Percentiles rank a stretch among this genome's conserved stretches.
Conservation (phyloP, 2,797 vertebrate genomes). For the Holocentrus rufus region DNA sequence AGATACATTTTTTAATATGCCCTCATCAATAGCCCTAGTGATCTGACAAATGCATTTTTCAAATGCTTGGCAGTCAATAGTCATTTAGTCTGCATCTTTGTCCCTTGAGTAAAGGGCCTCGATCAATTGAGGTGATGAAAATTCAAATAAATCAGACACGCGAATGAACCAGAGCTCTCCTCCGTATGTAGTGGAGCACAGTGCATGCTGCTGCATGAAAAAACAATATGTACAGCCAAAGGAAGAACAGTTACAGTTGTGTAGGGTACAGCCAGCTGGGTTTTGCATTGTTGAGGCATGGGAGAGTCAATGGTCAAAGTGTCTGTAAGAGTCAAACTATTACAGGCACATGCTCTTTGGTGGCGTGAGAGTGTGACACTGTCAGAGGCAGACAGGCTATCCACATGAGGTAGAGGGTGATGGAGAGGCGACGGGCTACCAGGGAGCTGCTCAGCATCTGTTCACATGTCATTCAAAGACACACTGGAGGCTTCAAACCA, state of each 20-base stretch:
- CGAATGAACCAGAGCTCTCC: constrained; percentile 51
- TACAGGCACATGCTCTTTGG: constrained; percentile 32
- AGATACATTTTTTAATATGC: constrained; percentile 80
- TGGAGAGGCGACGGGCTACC: constrained; percentile 25
- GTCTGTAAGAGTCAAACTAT: constrained; percentile 15
- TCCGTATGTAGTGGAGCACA: constrained; percentile 56
- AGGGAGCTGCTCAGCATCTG: constrained; percentile 27
- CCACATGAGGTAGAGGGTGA: constrained; percentile 24
- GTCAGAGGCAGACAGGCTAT: constrained; percentile 40
- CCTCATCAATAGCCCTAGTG: constrained; percentile 78
- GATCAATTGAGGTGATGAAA: constrained; percentile 80
- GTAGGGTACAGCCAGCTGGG: constrained; percentile 29
- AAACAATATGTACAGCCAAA: constrained; percentile 62
- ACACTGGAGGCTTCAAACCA: background rate
- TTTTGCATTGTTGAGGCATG: constrained; percentile 37
- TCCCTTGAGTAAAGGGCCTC: constrained; percentile 76
- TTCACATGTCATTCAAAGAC: constrained; percentile 1
- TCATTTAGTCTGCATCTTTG: constrained; percentile 80
- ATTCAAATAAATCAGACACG: constrained; percentile 76
- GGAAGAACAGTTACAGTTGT: constrained; percentile 57
- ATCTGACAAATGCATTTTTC: constrained; percentile 82
- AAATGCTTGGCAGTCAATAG: constrained; percentile 80
- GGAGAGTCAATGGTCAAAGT: constrained; percentile 41
- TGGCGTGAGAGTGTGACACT: constrained; percentile 44
- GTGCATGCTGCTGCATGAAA: constrained; percentile 59